Evolutionary conservation across 2,113 vertebrate genomes (phyloP).

Genomic region (Brachypteracias leptosomus): DNA sequence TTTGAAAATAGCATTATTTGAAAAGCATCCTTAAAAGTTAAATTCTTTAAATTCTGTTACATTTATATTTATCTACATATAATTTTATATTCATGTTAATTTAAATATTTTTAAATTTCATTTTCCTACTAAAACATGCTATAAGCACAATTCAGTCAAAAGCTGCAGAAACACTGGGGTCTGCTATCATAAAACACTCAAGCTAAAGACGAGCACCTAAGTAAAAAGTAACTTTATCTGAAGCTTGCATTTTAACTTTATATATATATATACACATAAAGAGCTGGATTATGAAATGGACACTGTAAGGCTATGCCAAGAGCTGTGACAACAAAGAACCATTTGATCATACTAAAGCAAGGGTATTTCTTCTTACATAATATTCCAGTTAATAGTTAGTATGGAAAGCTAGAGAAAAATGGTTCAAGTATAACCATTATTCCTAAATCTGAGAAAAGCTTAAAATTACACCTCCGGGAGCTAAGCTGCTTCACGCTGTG

Average conservation of each 20-base stretch:
- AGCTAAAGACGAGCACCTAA: constrained; percentile 35
- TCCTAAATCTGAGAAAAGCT: not conserved
- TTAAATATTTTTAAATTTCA: not conserved
- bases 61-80: not conserved
- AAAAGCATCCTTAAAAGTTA: constrained; percentile 17
- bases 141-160: constrained; percentile 41
- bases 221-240: not conserved
- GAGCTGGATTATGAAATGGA: not conserved
- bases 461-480: not conserved
- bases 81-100: not conserved
- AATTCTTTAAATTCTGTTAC: constrained; percentile 23
- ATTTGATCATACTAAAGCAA: not conserved
- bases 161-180: constrained; percentile 35
- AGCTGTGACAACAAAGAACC: not conserved
- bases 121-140: constrained; percentile 59
- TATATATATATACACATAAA: not conserved
- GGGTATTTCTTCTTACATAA: not conserved
- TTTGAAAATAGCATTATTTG: constrained; percentile 25
- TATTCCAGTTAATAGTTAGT: not conserved
- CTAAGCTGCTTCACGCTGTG: not conserved
- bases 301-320: not conserved
- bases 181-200: constrained; percentile 45
- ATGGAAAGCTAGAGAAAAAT: not conserved
- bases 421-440: not conserved
- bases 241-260: not conserved